Base-by-base conservation (phyloP, 1,140 invertebrate genomes). In the Drosophila littoralis region DNA sequence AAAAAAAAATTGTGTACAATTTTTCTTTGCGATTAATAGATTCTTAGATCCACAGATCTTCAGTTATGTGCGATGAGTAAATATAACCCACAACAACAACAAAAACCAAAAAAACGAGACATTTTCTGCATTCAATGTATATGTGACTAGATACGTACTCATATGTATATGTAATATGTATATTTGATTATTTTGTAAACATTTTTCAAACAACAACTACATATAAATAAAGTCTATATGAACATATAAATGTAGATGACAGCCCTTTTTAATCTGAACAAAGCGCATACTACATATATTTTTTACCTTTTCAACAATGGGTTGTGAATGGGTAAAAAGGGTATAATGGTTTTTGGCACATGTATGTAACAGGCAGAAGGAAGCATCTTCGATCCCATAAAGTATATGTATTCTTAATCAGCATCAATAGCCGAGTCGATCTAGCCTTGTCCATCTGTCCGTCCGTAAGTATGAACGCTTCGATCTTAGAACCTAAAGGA, bases 101-200 rank as follows among this genome's bases (percentile, higher is more conserved):
- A 50, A 50, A 4, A 50, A 28, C 7, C 17, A 48, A 48, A 71
- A 65, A 74, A 75, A 79, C 35, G 79, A 70, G 77, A 74, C 72
- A 89, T 84, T 79, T 88, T 89, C 77, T 79, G 85, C 88, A 88
- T 88, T 89, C 81, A 79, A 90, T 90, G 84, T 89, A 90, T 90
- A 90, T 90, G 85, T 90, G 81, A 90, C 85, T 90, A 90, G 86
- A 80, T 77, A 77, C 84, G 83, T 88, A 89, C 70, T 73, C 70
- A 35, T 61, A 82, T 89, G 83, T 86, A 80, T 88, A 89, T 88
- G 83, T 88, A 59, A 72, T 76, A 76, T 76, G 61, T 77, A 90
- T 90, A 85, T 85, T 89, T 90, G 77, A 85, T 90, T 90, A 90
- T 90, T 90, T 90, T 90, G 81, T 90, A 90, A 90, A 90, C 70